Evolutionary conservation across 2,888 invertebrate species (phyloP).

Genomic region (Hirtodrosophila histrioides): DNA sequence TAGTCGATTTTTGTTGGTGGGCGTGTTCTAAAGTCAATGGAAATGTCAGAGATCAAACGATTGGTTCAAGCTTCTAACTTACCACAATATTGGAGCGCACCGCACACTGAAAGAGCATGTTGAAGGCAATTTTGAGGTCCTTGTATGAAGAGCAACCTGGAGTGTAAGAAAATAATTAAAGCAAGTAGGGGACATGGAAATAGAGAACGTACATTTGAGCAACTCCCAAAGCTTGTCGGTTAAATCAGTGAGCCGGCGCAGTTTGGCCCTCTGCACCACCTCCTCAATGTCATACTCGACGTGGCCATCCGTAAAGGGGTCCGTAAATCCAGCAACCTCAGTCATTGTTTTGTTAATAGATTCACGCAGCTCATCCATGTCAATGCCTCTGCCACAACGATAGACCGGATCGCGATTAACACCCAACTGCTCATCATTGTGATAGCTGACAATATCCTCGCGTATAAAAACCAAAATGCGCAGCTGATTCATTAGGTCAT

Average conservation of each 20-base stretch:
- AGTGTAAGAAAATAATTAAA: not conserved
- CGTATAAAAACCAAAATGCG: slow-evolving; percentile 79
- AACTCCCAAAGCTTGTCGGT: slow-evolving; percentile 84
- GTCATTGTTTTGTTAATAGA: slow-evolving; percentile 80
- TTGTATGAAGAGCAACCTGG: slow-evolving; percentile 82
- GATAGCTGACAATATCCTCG: slow-evolving; percentile 81
- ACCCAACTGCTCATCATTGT: slow-evolving; percentile 55
- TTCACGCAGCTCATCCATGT: slow-evolving; percentile 77
- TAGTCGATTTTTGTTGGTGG: slow-evolving; percentile 83
- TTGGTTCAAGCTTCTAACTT: slow-evolving; percentile 27
- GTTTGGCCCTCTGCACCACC: slow-evolving; percentile 77
- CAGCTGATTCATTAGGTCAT: slow-evolving; percentile 82
- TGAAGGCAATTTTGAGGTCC: slow-evolving; percentile 81
- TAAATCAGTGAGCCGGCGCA: slow-evolving; percentile 75
- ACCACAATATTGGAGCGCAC: slow-evolving; percentile 83
- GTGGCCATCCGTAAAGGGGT: slow-evolving; percentile 57
- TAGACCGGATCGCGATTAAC: slow-evolving; percentile 70
- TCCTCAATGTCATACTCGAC: slow-evolving; percentile 80
- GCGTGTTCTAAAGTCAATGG: slow-evolving; percentile 77
- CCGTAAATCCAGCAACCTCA: slow-evolving; percentile 72
- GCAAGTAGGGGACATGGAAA: not conserved
- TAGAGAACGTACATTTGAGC: slow-evolving; percentile 73
- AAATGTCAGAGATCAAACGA: not conserved
- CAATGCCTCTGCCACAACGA: slow-evolving; percentile 80
- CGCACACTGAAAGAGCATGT: slow-evolving; percentile 82